Base-by-base conservation (phyloP, 2,113 vertebrate genomes). In the Oostethus manadensis region DNA sequence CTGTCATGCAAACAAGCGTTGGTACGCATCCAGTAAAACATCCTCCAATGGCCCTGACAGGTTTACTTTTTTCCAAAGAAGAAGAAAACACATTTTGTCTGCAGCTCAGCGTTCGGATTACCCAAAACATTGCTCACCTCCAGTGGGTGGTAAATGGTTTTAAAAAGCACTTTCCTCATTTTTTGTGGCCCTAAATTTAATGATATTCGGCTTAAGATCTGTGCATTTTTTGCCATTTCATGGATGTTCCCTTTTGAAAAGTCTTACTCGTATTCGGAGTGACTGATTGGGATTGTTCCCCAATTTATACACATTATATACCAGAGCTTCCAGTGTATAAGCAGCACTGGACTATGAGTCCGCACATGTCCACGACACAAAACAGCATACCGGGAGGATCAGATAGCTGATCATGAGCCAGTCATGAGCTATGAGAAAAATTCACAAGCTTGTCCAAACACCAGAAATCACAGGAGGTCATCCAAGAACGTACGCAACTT, bases 111-210 rank as follows among this genome's bases (percentile, higher is more conserved):
- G 59, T 47, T 47, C 11, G 50, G 8, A 15, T 60, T 60, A 63
- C 74, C 51, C 44, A n/a, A 56, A 20, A 58, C 58, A 51, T 14
- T 6, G 4, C 10, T 33, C 56, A 40, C 59, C 35, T 70, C 56
- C n/a, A 40, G 17, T 56, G 21, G 44, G 58, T 58, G 56, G 55
- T 71, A 74, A 79, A 78, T 71, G 66, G 46, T 72, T 79, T 70
- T 57, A 47, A 62, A 53, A 54, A 69, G 56, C 47, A 53, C 60
- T 70, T 26, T 0, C 1, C 29, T 45, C 8, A 38, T 60, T 50
- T 63, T 50, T 47, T 58, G n/a, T n/a, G n/a, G n/a, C 49, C 46
- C 21, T 18, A 20, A 2, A 51, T 58, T 60, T 6, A 54, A 56
- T 66, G 48, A 64, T 50, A 44, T 67, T 63, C 62, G 35, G 53